These are phyloP conservation scores for Ochropleura leucogaster DNA, from an alignment of 2,888 invertebrate genomes.

Conservation along the genomic window DNA sequence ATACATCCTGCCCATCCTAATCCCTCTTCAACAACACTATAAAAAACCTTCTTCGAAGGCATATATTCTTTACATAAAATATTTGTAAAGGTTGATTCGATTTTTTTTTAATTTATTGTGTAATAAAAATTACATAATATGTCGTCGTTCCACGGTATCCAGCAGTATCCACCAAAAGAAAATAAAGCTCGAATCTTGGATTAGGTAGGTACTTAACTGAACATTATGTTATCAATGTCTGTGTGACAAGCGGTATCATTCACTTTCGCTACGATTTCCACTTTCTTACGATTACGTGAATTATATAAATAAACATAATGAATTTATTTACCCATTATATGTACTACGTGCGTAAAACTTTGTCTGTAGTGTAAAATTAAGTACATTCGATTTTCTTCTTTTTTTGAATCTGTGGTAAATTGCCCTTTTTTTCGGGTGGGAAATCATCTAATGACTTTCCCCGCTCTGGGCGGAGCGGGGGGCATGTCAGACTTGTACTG, in stretches of 20 bases:
- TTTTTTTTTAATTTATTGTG: background rate
- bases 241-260: constrained; percentile 26
- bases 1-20: no score
- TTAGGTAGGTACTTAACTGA: background rate
- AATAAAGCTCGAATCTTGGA: background rate
- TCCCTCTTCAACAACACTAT: background rate
- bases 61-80: background rate
- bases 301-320: constrained; percentile 45
- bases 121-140: background rate
- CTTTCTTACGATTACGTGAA: constrained; percentile 60
- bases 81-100: background rate
- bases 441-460: no score
- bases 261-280: constrained; percentile 53
- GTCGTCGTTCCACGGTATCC: background rate
- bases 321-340: constrained; percentile 8
- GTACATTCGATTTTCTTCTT: background rate
- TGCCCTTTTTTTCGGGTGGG: no score
- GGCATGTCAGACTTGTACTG: no score
- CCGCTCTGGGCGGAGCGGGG: no score
- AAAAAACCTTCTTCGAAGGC: background rate
- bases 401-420: background rate
- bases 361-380: background rate
- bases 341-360: constrained; percentile 31
- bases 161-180: background rate
- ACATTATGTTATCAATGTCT: constrained; percentile 9